phyloP scores from a whole-genome alignment of 2,888 invertebrate species.

The Diploptera punctata region DNA sequence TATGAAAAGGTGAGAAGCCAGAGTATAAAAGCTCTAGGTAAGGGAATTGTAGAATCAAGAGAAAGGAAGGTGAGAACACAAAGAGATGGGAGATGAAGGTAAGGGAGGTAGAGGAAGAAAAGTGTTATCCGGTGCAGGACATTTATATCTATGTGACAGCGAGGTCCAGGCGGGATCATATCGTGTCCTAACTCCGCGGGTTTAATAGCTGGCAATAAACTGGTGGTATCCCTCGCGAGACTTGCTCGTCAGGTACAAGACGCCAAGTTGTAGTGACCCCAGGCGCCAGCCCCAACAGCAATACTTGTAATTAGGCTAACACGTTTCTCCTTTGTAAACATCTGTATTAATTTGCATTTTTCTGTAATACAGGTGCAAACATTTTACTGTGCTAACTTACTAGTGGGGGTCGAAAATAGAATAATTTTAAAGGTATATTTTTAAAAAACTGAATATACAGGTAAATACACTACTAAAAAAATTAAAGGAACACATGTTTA shows the following conservation, averaged over 20 bases:
- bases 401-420: too few species aligned
- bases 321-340: too few species aligned
- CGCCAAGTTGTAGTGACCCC: background rate
- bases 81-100: background rate
- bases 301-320: too few species aligned
- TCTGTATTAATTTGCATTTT: too few species aligned
- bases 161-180: conserved; percentile 19
- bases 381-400: too few species aligned
- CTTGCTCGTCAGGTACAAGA: background rate
- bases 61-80: background rate
- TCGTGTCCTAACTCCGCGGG: conserved; percentile 30
- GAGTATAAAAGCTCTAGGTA: conserved; percentile 3
- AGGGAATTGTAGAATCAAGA: conserved; percentile 2
- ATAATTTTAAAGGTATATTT: too few species aligned
- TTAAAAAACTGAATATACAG: too few species aligned
- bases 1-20: background rate
- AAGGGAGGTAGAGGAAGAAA: conserved; percentile 5
- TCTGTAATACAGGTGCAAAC: too few species aligned
- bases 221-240: conserved; percentile 21
- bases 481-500: too few species aligned
- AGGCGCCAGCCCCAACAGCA: background rate
- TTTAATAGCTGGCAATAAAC: conserved; percentile 41
- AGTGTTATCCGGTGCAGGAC: conserved; percentile 22
- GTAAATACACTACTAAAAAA: too few species aligned
- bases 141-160: conserved; percentile 21